Evolutionary conservation across 2,797 vertebrate species (phyloP).

Genomic region (Florisuga fusca): DNA sequence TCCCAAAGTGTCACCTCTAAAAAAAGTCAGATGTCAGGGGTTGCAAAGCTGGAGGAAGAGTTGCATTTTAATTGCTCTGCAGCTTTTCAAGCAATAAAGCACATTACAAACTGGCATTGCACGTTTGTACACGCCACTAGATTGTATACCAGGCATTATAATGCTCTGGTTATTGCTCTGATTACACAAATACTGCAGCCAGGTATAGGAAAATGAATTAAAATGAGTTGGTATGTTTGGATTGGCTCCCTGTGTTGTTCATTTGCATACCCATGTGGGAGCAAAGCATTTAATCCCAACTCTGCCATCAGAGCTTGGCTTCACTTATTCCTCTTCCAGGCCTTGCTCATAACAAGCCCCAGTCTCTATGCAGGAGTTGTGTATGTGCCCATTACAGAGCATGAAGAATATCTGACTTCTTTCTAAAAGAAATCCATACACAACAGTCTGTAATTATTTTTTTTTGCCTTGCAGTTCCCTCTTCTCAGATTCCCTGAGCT

Average conservation of each 20-base stretch:
- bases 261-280: background rate
- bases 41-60: background rate
- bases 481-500: background rate
- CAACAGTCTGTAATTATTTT: background rate
- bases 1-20: background rate
- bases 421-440: background rate
- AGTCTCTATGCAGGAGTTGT: accelerated
- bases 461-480: background rate
- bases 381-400: accelerated
- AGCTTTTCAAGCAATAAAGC: background rate
- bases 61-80: background rate
- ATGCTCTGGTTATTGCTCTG: background rate
- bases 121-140: background rate
- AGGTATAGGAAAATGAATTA: background rate
- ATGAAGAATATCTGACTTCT: background rate
- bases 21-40: background rate
- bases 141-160: background rate
- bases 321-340: background rate
- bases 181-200: background rate
- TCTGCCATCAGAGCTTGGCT: background rate
- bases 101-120: accelerated
- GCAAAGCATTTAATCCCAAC: background rate
- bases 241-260: background rate
- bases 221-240: background rate
- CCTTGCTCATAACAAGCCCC: accelerated